Base-by-base conservation (phyloP, 1,140 invertebrate species). In the Ladona fulva region DNA sequence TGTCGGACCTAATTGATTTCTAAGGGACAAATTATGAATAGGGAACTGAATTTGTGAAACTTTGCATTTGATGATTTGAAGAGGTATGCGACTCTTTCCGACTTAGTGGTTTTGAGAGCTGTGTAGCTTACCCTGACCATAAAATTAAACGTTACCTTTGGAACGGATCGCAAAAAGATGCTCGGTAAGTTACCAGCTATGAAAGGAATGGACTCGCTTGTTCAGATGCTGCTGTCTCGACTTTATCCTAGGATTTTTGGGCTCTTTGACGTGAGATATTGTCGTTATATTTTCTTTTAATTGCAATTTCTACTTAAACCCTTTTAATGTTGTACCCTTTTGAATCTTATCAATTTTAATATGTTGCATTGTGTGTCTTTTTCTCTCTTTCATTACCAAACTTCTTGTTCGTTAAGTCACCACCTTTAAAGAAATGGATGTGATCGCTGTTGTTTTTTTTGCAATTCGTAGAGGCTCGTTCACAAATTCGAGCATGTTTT, bases 301-400 rank as follows among this genome's bases (percentile, higher is more conserved):
- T 37, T 66, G 52, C n/a, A 1, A 66, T 66, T 66, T 66, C 52
- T 66, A 66, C 52, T 66, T 19, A 66, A 66, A 16, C 52, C 52
- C n/a, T 66, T 66, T 22, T 19, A 22, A 19, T 16, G 5, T 66
- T 22, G 14, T 66, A 16, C 52, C 52, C 14, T 66, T 66, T 66
- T 66, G n/a, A 66, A 66, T 66, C 52, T 66, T 66, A 66, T 66
- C 52, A 3, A 66, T 66, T 66, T 66, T 66, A 66, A 66, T 66
- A 66, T 66, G 52, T 66, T 66, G 52, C 52, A 16, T 66, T 66
- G 52, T 66, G 52, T 66, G 52, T 66, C n/a, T 66, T 66, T 66
- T 66, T 66, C 52, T 37, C 1, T 66, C 52, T 66, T 66, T 66
- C 52, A 66, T 66, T 66, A 6, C 52, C n/a, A 19, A 66, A 66